Percentiles rank a stretch among this genome's conserved stretches.
Evolutionary conservation across 2,113 vertebrate genomes (phyloP).

Genomic region (Vidua macroura): DNA sequence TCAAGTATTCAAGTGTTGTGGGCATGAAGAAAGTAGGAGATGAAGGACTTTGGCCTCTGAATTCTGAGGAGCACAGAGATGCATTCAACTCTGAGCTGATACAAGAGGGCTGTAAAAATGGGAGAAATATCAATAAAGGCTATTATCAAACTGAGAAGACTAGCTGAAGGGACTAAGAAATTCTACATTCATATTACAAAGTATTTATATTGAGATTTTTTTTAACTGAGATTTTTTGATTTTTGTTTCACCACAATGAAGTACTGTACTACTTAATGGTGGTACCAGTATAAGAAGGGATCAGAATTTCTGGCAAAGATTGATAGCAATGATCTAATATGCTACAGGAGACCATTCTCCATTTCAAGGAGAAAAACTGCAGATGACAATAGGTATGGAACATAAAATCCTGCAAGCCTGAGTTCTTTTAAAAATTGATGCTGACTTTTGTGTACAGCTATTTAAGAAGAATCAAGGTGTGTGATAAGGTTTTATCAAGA

Average conservation of each 20-base stretch:
- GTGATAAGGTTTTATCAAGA: background rate
- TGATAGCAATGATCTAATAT: background rate
- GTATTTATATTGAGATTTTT: background rate
- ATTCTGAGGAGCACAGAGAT: constrained; percentile 42
- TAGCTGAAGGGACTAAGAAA: background rate
- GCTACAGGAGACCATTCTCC: background rate
- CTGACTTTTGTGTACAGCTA: background rate
- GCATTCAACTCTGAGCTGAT: constrained; percentile 41
- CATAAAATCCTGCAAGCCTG: background rate
- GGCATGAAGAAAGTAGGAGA: constrained; percentile 54
- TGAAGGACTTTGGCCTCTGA: constrained; percentile 55
- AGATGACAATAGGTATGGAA: background rate
- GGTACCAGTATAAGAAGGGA: background rate
- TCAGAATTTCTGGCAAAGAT: background rate
- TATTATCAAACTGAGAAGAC: background rate
- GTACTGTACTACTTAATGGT: background rate
- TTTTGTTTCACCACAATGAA: background rate
- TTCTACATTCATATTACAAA: background rate
- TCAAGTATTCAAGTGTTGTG: background rate
- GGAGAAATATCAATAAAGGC: background rate
- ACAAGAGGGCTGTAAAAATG: constrained; percentile 47
- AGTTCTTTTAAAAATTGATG: background rate
- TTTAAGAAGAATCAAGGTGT: background rate
- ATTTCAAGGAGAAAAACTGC: background rate
- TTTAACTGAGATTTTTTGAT: no score